Evolutionary conservation across 2,888 invertebrate genomes (phyloP).

Genomic region (Nymphalis c-album): DNA sequence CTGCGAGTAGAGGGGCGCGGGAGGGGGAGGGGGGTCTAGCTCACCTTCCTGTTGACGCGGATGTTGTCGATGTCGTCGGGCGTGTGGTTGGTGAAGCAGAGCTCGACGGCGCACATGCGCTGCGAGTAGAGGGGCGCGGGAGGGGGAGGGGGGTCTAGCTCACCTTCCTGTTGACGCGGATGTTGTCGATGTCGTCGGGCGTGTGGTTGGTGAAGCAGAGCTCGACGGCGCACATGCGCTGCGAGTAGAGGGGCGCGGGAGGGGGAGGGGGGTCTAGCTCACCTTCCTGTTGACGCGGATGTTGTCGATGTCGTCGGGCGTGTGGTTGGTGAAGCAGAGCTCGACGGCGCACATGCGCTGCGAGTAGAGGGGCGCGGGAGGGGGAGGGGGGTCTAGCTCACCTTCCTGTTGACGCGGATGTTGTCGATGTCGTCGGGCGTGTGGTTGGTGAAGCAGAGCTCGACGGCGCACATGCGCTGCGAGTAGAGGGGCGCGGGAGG

Average conservation of each 20-base stretch:
- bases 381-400: conserved; percentile 65
- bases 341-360: conserved; percentile 91
- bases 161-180: conserved; percentile 88
- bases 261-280: conserved; percentile 65
- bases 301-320: conserved; percentile 83
- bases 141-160: conserved; percentile 65
- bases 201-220: conserved; percentile 88
- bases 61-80: conserved; percentile 85
- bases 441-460: conserved; percentile 89
- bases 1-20: conserved; percentile 88
- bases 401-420: conserved; percentile 88
- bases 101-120: conserved; percentile 90
- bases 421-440: conserved; percentile 83
- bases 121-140: conserved; percentile 88
- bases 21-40: conserved; percentile 65
- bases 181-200: conserved; percentile 83
- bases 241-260: conserved; percentile 87
- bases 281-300: conserved; percentile 89
- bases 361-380: conserved; percentile 88
- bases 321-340: conserved; percentile 88
- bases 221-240: conserved; percentile 90
- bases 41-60: conserved; percentile 86
- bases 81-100: conserved; percentile 88
- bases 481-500: conserved; percentile 88
- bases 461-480: conserved; percentile 89